Conservation (phyloP, 2,888 invertebrate genomes). For the Aricia artaxerxes region DNA sequence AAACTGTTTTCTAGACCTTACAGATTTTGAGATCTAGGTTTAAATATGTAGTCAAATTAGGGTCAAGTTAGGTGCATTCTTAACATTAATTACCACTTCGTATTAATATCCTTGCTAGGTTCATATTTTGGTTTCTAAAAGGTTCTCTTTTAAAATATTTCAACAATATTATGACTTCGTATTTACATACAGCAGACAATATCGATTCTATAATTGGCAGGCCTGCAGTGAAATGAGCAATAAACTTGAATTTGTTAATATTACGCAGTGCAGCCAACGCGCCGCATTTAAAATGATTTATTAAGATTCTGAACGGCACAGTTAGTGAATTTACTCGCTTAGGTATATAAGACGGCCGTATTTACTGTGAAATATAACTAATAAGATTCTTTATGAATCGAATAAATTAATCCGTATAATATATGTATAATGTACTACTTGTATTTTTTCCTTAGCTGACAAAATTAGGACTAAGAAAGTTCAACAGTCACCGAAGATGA, state of each 20-base stretch:
- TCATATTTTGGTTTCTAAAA: too few species aligned
- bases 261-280: constrained; percentile 63
- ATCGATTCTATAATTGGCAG: constrained; percentile 33
- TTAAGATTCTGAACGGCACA: constrained; percentile 58
- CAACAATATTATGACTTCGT: neutral
- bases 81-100: too few species aligned
- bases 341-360: neutral
- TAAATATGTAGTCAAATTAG: too few species aligned
- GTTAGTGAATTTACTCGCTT: constrained; percentile 51
- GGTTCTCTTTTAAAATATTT: neutral
- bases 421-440: too few species aligned
- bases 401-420: too few species aligned
- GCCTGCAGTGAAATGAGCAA: constrained; percentile 32
- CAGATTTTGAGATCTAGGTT: too few species aligned
- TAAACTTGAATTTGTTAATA: constrained; percentile 46
- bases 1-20: too few species aligned
- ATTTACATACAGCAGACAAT: neutral
- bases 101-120: too few species aligned
- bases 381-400: neutral
- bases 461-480: too few species aligned
- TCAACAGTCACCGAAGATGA: too few species aligned
- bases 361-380: neutral
- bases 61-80: too few species aligned
- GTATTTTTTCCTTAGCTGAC: too few species aligned
- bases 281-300: constrained; percentile 68